Evolutionary conservation across 2,797 vertebrate genomes (phyloP).

Genomic region (Geotrypetes seraphini): DNA sequence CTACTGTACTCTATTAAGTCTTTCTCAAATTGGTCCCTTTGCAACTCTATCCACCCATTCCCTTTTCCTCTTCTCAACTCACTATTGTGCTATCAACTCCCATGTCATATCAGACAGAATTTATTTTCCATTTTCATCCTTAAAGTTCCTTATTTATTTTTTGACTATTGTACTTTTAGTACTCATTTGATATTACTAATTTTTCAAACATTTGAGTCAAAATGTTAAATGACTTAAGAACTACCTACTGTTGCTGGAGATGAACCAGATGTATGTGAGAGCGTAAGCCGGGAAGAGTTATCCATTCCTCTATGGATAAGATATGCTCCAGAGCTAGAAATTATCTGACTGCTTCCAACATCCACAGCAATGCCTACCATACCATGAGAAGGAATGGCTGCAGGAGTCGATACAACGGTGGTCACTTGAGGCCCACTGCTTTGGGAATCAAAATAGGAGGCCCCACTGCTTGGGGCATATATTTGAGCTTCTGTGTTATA

Average conservation of each 20-base stretch:
- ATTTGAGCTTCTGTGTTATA: constrained; percentile 88
- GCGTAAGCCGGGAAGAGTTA: constrained; percentile 73
- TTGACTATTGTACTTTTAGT: no score
- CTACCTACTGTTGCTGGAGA: constrained; percentile 89
- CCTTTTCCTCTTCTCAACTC: no score
- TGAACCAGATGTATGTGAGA: constrained; percentile 85
- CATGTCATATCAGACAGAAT: no score
- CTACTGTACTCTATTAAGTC: no score
- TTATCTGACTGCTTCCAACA: constrained; percentile 79
- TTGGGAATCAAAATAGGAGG: constrained; percentile 83
- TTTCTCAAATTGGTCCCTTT: no score
- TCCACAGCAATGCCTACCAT: constrained; percentile 98
- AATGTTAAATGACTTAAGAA: no score
- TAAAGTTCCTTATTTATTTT: no score
- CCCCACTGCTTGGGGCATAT: constrained; percentile 74
- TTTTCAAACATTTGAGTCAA: no score
- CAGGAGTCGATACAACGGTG: constrained; percentile 80
- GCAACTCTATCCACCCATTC: no score
- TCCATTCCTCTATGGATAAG: constrained; percentile 91
- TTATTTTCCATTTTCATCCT: no score
- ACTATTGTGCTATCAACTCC: no score
- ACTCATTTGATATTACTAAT: no score
- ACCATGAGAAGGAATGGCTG: constrained; percentile 73
- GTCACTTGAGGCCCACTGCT: constrained; percentile 79
- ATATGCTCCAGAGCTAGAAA: constrained; percentile 85